phyloP scores from a whole-genome alignment of 2,797 vertebrate species.

The Chloroceryle amazona region DNA sequence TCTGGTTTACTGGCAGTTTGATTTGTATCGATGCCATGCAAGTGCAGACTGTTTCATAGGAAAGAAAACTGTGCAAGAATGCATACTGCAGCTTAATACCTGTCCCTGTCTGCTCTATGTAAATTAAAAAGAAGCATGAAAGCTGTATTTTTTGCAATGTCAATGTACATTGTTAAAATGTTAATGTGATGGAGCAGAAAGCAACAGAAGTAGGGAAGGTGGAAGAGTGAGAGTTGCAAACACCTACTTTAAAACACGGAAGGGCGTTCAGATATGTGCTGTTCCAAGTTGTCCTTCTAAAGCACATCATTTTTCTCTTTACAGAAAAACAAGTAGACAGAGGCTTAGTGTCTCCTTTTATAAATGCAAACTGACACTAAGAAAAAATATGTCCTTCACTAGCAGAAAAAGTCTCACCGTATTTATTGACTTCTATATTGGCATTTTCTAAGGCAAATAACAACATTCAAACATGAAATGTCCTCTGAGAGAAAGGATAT shows the following conservation, averaged over 20 bases:
- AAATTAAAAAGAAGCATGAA: constrained; percentile 12
- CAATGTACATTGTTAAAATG: constrained; percentile 27
- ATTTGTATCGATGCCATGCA: background rate
- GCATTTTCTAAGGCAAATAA: constrained; percentile 1
- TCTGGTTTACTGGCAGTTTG: background rate
- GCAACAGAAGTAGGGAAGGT: background rate
- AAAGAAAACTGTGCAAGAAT: background rate
- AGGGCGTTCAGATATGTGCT: background rate
- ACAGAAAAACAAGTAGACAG: background rate
- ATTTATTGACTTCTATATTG: background rate
- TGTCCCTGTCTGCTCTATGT: background rate
- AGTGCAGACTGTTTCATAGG: background rate
- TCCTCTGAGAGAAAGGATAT: background rate
- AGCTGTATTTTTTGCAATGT: background rate
- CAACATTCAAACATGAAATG: background rate
- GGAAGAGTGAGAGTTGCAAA: background rate
- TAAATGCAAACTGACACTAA: background rate
- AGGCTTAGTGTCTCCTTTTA: background rate
- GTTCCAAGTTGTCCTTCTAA: background rate
- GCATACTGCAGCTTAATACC: background rate
- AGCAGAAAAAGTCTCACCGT: background rate
- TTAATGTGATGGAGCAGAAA: constrained; percentile 14
- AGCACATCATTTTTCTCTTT: background rate
- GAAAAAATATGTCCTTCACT: background rate
- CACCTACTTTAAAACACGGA: background rate